Evolutionary conservation across 2,113 vertebrate species (phyloP).

Genomic region (Manacus vitellinus): DNA sequence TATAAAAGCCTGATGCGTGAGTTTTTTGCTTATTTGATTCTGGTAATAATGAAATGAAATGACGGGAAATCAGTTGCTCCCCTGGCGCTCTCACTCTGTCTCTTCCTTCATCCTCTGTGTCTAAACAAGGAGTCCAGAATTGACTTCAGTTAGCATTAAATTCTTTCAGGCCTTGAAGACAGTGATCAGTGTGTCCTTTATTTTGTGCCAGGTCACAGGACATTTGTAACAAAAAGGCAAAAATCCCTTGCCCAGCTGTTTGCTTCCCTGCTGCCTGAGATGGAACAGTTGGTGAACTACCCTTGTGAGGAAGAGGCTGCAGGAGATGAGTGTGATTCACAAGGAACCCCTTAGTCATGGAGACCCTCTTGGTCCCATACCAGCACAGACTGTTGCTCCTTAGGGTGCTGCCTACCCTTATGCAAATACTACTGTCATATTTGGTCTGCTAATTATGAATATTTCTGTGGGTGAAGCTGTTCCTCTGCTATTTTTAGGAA

Average conservation of each 20-base stretch:
- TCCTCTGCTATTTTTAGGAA: not conserved
- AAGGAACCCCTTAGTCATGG: not conserved
- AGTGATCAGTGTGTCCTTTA: not conserved
- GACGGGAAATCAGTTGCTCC: conserved; percentile 48
- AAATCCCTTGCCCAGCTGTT: not conserved
- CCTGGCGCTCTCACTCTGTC: not conserved
- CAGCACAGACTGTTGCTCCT: not conserved
- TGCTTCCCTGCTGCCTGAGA: not conserved
- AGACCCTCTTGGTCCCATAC: not conserved
- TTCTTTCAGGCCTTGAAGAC: not conserved
- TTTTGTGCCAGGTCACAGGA: not conserved
- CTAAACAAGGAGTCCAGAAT: conserved; percentile 21
- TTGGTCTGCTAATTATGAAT: not conserved
- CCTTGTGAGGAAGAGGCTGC: not conserved
- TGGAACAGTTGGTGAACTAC: not conserved
- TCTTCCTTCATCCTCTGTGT: conserved; percentile 13
- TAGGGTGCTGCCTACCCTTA: not conserved
- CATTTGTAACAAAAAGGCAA: not conserved
- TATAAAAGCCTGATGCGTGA: conserved; percentile 59
- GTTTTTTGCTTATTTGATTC: conserved; percentile 60
- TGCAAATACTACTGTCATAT: not conserved
- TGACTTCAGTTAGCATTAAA: conserved; percentile 38
- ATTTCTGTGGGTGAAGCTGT: not conserved
- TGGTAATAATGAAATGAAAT: conserved; percentile 61
- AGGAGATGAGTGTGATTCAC: not conserved